These are phyloP conservation scores for Venustoraphidia nigricollis DNA, from an alignment of 2,888 invertebrate species.

Conservation along the genomic window DNA sequence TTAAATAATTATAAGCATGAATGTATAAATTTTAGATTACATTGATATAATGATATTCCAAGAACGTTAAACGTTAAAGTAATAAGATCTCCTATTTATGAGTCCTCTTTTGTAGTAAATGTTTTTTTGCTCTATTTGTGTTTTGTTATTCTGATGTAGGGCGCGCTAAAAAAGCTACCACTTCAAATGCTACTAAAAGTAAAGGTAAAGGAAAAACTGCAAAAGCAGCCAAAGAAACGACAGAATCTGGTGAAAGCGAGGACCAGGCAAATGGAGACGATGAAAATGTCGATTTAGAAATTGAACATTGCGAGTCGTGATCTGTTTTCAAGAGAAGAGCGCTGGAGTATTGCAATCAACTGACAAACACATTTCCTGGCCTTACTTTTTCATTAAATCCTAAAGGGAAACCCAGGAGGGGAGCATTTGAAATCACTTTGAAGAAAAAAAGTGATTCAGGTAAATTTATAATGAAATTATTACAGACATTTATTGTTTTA, in stretches of 20 bases:
- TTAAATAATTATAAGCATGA: no score
- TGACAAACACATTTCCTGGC: conserved; percentile 1
- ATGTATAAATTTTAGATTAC: no score
- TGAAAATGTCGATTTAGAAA: background rate
- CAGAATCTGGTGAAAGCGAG: background rate
- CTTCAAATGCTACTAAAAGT: background rate
- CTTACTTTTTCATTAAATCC: conserved; percentile 2
- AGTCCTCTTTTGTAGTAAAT: no score
- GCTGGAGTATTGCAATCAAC: conserved; percentile 4
- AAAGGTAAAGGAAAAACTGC: background rate
- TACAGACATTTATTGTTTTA: conserved; percentile 1
- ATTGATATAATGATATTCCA: no score
- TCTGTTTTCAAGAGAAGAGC: conserved; percentile 5
- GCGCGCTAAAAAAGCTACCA: no score
- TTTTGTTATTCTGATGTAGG: no score
- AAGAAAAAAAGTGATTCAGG: conserved; percentile 9
- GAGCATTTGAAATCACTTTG: conserved; percentile 14
- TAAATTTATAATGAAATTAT: conserved; percentile 2
- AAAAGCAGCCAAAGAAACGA: background rate
- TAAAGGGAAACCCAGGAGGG: conserved; percentile 11
- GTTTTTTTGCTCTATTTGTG: no score
- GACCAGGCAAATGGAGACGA: background rate
- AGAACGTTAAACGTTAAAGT: no score
- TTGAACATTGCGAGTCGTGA: conserved; percentile 6
- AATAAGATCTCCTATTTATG: no score